Evolutionary conservation across 2,797 vertebrate species (phyloP), one percentile per base, ranked within the genome.

Genomic region (Typhlichthys subterraneus): DNA sequence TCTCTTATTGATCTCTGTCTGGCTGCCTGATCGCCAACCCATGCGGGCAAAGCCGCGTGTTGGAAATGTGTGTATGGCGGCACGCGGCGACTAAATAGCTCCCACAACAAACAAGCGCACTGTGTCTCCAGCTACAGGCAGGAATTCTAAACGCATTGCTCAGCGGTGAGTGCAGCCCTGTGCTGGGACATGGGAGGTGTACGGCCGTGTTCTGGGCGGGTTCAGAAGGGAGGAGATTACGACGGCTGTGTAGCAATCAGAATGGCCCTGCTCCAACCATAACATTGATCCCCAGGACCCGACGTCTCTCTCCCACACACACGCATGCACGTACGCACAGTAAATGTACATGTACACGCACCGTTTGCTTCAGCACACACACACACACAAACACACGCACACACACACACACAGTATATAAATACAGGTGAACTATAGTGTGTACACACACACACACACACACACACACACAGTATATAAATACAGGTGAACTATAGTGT

Each of bases 241-340:
- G 71, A 75, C 71, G 72, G 70, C 70, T 79, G 75, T 83, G 70
- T 71, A 63, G 76, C 77, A 82, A 85, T 83, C 82, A 76, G 64
- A 72, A 59, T 79, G 84, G 82, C 76, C 52, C 9, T 0, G 64
- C 45, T 82, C 85, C 84, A 89, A 81, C 62, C 72, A 86, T 64
- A 87, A 87, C 54, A 87, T 65, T 38, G 67, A 86, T 70, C 66
- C 64, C 58, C 65, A 59, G 55, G 76, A 78, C 70, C 69, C 59
- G 14, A 64, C 49, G 66, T 65, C 70, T 67, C 62, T 53, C 66
- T 67, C 51, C 54, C 29, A 15, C 13, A 33, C 58, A 38, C 58
- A 50, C 61, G 14, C 54, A 45, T 46, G 66, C 48, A 49, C 38
- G 46, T 38, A 38, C 31, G 11, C 13, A 52, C 14, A 52, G 23